Evolutionary conservation across 2,797 vertebrate species (phyloP), one percentile per base, ranked within the genome.

Genomic region (Nannoperca australis): DNA sequence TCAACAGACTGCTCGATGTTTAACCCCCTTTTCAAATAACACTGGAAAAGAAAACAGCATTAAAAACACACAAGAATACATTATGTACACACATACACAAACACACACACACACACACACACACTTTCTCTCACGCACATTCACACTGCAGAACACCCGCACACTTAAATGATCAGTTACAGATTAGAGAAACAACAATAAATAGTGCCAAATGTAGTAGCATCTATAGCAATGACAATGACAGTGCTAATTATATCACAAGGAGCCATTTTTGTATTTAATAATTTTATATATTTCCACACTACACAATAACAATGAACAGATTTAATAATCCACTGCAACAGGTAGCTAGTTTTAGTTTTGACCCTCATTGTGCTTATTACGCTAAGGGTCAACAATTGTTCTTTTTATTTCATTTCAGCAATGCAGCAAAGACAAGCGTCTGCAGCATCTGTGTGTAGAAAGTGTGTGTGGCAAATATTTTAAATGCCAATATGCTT

Each of bases 1-100:
- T 92, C 89, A 93, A 93, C 91, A 93, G 89, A 91, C 88, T 92
- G 89, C 90, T 92, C 80, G 82, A 88, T 88, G 83, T 78, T 81
- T 90, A 91, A 90, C 80, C 84, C 80, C 76, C 72, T 63, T 85
- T 86, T 88, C 76, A 85, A 90, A 88, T 83, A 78, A 84, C 85
- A 84, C 89, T 93, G 91, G 84, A 92, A 91, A 90, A 93, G 84
- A 92, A 92, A 80, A 92, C 75, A 92, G 63, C 34, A 34, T 93
- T 92, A 92, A 91, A 85, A 74, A 88, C 75, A 89, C 83, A 88
- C 78, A 80, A 66, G 74, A 76, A 78, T 76, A 84, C 88, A 88
- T 67, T 70, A 42, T 67, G 7, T 12, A 18, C 51, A 59, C 60
- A 44, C 69, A 50, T 36, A 44, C 60, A 18, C 30, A 32, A 2